phyloP scores from a whole-genome alignment of 1,140 invertebrate species.

The Venustaconcha ellipsiformis region DNA sequence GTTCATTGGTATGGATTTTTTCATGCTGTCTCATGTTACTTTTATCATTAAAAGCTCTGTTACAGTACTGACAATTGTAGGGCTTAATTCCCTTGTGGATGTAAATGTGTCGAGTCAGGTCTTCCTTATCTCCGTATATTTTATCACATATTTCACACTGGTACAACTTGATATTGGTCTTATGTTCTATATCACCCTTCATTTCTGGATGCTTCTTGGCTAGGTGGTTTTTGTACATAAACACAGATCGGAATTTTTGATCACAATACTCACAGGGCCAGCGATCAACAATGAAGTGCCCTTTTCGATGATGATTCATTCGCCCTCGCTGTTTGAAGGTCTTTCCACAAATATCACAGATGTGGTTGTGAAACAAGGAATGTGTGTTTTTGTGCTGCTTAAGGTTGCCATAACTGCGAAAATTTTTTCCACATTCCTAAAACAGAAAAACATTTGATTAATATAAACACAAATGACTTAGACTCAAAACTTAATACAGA shows the following conservation, averaged over 20 bases:
- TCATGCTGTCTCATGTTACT: slow-evolving; percentile 30
- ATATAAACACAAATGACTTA: slow-evolving; percentile 97
- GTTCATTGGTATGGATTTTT: slow-evolving; percentile 27
- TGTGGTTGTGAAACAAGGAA: slow-evolving; percentile 92
- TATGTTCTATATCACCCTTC: slow-evolving; percentile 19
- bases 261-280: slow-evolving; percentile 28
- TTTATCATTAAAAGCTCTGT: slow-evolving; percentile 43
- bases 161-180: slow-evolving; percentile 21
- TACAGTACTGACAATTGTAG: slow-evolving; percentile 50
- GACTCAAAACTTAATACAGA: slow-evolving; percentile 96
- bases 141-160: slow-evolving; percentile 26
- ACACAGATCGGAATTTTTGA: slow-evolving; percentile 23
- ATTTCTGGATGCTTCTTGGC: slow-evolving; percentile 25
- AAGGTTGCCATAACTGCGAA: slow-evolving; percentile 95
- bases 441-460: slow-evolving; percentile 85
- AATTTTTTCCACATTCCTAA: slow-evolving; percentile 85
- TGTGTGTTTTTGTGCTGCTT: slow-evolving; percentile 99
- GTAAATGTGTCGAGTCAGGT: slow-evolving; percentile 25
- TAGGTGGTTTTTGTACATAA: slow-evolving; percentile 29
- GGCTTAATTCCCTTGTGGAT: slow-evolving; percentile 38
- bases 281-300: slow-evolving; percentile 9
- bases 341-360: slow-evolving; percentile 84
- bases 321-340: slow-evolving; percentile 48
- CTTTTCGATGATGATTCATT: slow-evolving; percentile 29
- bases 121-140: slow-evolving; percentile 29